phyloP scores from a whole-genome alignment of 2,797 vertebrate species.

The Paedocypris micromegethes region DNA sequence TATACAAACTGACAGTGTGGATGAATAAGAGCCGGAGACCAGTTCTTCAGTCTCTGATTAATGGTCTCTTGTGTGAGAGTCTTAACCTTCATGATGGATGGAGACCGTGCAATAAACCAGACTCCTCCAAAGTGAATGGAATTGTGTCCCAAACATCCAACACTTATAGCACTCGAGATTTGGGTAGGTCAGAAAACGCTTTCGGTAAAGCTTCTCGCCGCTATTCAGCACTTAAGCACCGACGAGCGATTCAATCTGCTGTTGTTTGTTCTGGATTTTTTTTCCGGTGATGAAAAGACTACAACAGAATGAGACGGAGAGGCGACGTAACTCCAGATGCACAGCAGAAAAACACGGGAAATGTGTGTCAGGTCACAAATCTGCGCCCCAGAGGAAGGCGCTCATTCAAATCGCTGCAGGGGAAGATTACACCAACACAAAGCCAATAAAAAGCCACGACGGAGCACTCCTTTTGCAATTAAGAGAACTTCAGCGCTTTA shows the following conservation, averaged over 20 bases:
- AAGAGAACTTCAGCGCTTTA: no score
- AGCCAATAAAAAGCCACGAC: constrained; percentile 17
- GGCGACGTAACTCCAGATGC: no score
- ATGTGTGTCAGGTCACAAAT: constrained; percentile 27
- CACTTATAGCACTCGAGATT: constrained; percentile 22
- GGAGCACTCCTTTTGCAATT: background rate
- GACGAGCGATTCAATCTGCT: no score
- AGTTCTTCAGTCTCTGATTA: constrained; percentile 34
- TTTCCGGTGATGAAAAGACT: no score
- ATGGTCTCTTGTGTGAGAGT: constrained; percentile 36
- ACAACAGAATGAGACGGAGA: no score
- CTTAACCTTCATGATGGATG: constrained; percentile 7
- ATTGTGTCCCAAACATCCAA: constrained; percentile 29
- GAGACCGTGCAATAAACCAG: constrained; percentile 15
- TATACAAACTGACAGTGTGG: constrained; percentile 39
- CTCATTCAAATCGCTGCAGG: constrained; percentile 12
- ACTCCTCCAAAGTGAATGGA: constrained; percentile 12
- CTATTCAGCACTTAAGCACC: no score
- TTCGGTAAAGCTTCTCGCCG: no score
- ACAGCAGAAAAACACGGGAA: no score
- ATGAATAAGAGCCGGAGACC: constrained; percentile 21
- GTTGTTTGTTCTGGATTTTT: no score
- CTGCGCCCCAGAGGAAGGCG: constrained; percentile 25
- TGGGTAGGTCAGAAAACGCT: no score
- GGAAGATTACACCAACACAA: constrained; percentile 12